phyloP scores from a whole-genome alignment of 1,140 invertebrate species.

The Drosophila ogumai region DNA sequence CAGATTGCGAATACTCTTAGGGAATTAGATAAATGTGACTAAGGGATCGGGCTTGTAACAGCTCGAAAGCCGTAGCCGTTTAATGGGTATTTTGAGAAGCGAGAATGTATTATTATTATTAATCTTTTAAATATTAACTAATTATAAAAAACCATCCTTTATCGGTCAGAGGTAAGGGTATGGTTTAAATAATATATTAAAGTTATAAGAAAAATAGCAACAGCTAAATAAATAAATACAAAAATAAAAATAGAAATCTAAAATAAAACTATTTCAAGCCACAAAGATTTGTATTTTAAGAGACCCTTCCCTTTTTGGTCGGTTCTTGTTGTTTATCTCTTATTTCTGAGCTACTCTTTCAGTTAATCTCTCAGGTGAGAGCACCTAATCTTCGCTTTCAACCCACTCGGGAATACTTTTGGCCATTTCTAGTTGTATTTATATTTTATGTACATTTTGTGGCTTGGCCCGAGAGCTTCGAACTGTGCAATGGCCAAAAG shows the following conservation, averaged over 20 bases:
- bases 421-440: conserved; percentile 26
- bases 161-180: too few species aligned
- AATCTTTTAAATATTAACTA: too few species aligned
- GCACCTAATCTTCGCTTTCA: conserved; percentile 10
- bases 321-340: not conserved
- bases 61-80: accelerated
- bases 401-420: conserved; percentile 3
- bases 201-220: too few species aligned
- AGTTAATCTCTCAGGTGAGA: not conserved
- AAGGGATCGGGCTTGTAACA: too few species aligned
- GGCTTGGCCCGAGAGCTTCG: conserved; percentile 27
- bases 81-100: not conserved
- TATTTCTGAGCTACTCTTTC: not conserved
- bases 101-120: not conserved
- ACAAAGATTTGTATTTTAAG: too few species aligned
- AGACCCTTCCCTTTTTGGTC: not conserved
- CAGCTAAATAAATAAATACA: too few species aligned
- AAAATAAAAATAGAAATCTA: too few species aligned
- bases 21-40: not conserved
- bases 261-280: not conserved
- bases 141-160: too few species aligned
- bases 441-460: conserved; percentile 50
- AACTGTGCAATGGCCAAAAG: conserved; percentile 4
- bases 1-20: conserved; percentile 12
- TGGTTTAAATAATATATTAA: too few species aligned